Evolutionary conservation across 2,797 vertebrate species (phyloP).

Genomic region (Anguilla obscura): DNA sequence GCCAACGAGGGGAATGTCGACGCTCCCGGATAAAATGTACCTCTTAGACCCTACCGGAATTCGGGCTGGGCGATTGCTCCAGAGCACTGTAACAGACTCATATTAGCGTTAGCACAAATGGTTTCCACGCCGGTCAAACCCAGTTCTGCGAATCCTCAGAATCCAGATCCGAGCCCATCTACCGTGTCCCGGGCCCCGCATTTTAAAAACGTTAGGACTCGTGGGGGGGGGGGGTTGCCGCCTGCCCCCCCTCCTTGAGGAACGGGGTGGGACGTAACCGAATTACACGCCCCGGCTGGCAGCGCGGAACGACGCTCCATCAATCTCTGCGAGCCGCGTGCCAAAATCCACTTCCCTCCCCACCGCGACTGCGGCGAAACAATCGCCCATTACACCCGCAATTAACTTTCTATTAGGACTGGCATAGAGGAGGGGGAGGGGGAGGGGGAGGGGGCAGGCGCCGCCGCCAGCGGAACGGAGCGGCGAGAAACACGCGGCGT

Average conservation of each 20-base stretch:
- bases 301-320: conserved; percentile 38
- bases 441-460: not conserved
- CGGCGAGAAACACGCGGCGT: conserved; percentile 35
- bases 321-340: conserved; percentile 65
- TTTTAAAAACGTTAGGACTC: conserved; percentile 6
- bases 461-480: conserved; percentile 29
- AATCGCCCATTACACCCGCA: conserved; percentile 39
- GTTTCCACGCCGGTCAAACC: not conserved
- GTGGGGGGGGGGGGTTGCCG: too few species aligned
- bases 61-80: not conserved
- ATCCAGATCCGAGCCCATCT: not conserved
- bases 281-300: not conserved
- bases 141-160: not conserved
- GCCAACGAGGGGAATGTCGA: not conserved
- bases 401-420: conserved; percentile 42
- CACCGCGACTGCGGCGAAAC: conserved; percentile 43
- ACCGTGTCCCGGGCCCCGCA: not conserved
- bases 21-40: not conserved
- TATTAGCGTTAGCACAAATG: not conserved
- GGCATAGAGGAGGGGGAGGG: conserved; percentile 6
- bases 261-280: not conserved
- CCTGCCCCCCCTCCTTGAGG: not conserved
- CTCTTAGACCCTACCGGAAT: not conserved
- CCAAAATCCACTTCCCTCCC: conserved; percentile 46
- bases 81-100: not conserved